Evolutionary conservation across 2,888 invertebrate species (phyloP).

Genomic region (Alloplasta piceator): DNA sequence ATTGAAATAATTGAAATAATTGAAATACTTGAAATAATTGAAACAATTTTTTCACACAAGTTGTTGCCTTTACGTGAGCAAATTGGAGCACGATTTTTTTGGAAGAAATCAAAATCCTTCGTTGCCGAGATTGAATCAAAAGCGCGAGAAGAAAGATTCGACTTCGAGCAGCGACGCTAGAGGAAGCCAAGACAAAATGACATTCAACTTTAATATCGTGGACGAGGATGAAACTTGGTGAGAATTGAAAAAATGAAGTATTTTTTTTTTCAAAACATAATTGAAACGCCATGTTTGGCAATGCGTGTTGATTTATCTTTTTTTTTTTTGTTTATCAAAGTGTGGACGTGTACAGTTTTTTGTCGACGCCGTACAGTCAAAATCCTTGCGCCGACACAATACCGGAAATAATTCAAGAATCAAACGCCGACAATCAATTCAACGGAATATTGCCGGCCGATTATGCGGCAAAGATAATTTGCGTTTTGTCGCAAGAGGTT

Average conservation of each 20-base stretch:
- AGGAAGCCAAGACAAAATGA: constrained; percentile 86
- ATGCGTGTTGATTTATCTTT: background rate
- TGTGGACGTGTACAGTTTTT: constrained; percentile 93
- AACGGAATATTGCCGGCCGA: constrained; percentile 88
- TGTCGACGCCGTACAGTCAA: constrained; percentile 88
- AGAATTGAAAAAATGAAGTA: constrained; percentile 68
- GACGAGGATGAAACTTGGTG: constrained; percentile 92
- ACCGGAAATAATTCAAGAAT: constrained; percentile 87
- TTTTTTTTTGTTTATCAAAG: constrained; percentile 83
- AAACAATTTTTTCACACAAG: constrained; percentile 78
- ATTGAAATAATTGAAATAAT: background rate
- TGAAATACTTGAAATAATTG: background rate
- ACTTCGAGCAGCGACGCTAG: constrained; percentile 86
- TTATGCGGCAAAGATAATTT: constrained; percentile 94
- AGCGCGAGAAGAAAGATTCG: constrained; percentile 84
- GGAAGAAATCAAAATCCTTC: constrained; percentile 91
- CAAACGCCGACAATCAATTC: constrained; percentile 84
- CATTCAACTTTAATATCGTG: constrained; percentile 86
- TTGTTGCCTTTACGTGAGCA: constrained; percentile 96
- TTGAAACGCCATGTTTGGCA: background rate
- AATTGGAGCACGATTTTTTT: constrained; percentile 95
- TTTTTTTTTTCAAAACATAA: background rate
- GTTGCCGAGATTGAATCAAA: constrained; percentile 87
- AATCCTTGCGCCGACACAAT: constrained; percentile 85
- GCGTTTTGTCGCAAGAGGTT: constrained; percentile 94